Evolutionary conservation across 2,797 vertebrate species (phyloP).

Genomic region (Columba guinea): DNA sequence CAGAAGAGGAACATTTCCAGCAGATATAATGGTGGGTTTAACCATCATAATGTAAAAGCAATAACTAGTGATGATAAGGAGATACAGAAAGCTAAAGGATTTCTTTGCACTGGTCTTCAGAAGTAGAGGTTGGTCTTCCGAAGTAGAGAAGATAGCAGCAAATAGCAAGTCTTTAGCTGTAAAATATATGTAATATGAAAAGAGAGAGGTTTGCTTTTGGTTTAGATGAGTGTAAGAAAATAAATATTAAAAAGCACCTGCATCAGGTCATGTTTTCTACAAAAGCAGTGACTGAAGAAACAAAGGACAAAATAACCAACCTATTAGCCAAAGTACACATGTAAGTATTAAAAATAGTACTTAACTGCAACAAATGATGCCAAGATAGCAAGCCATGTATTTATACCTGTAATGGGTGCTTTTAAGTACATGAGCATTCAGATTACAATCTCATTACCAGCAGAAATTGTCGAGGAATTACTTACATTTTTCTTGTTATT

Average conservation of each 20-base stretch:
- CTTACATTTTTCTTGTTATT: slow-evolving; percentile 2
- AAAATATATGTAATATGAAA: neutral
- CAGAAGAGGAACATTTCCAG: neutral
- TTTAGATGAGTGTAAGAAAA: neutral
- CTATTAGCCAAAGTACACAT: slow-evolving; percentile 13
- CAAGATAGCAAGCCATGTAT: neutral
- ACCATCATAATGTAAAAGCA: neutral
- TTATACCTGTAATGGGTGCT: neutral
- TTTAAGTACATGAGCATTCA: neutral
- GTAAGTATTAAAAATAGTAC: slow-evolving; percentile 8
- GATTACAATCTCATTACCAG: neutral
- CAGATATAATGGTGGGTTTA: neutral
- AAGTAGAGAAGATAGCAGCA: neutral
- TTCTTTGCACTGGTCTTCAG: neutral
- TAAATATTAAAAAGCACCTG: slow-evolving; percentile 3
- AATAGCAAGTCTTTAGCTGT: neutral
- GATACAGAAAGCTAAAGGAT: neutral
- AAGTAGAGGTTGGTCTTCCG: neutral
- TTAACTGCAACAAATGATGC: neutral
- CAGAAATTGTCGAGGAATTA: slow-evolving; percentile 12
- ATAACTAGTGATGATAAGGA: neutral
- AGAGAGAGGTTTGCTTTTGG: neutral
- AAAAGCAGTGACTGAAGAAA: slow-evolving; percentile 19
- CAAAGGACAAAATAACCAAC: neutral
- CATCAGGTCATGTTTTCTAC: neutral